Conservation (phyloP, 2,797 vertebrate genomes). For the Anableps anableps region DNA sequence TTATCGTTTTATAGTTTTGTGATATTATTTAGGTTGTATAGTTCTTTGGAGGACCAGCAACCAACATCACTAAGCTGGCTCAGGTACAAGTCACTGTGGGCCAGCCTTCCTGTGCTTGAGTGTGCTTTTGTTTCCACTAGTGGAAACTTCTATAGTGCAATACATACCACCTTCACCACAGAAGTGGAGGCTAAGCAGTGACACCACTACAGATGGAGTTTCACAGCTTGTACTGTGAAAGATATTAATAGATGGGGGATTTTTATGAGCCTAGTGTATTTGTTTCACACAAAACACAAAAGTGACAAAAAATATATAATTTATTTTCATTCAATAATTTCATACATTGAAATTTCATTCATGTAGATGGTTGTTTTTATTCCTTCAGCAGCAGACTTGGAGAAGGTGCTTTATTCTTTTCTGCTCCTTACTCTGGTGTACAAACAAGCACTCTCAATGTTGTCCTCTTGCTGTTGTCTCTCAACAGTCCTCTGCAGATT, state of each 20-base stretch:
- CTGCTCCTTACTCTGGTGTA: conserved; percentile 45
- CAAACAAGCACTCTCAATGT: conserved; percentile 14
- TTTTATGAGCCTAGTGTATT: background rate
- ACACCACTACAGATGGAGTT: background rate
- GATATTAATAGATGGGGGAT: conserved; percentile 31
- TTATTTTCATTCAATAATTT: background rate
- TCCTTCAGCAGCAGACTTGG: background rate
- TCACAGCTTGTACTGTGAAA: background rate
- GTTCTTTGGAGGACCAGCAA: background rate
- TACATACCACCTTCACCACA: conserved; percentile 46
- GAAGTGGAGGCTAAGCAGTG: background rate
- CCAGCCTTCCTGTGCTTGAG: conserved; percentile 37
- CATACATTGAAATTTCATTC: background rate
- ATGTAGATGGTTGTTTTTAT: background rate
- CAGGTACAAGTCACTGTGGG: background rate
- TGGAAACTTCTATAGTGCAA: conserved; percentile 51
- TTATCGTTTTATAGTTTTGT: background rate
- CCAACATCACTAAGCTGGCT: background rate
- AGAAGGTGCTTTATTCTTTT: conserved; percentile 15
- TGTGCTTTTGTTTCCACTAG: conserved; percentile 49
- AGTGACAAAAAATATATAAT: background rate
- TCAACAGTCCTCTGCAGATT: conserved; percentile 18
- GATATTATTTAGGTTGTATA: background rate
- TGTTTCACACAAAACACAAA: background rate
- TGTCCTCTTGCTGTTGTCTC: background rate